Evolutionary conservation across 2,113 vertebrate genomes (phyloP).

Genomic region (Hipposideros armiger): DNA sequence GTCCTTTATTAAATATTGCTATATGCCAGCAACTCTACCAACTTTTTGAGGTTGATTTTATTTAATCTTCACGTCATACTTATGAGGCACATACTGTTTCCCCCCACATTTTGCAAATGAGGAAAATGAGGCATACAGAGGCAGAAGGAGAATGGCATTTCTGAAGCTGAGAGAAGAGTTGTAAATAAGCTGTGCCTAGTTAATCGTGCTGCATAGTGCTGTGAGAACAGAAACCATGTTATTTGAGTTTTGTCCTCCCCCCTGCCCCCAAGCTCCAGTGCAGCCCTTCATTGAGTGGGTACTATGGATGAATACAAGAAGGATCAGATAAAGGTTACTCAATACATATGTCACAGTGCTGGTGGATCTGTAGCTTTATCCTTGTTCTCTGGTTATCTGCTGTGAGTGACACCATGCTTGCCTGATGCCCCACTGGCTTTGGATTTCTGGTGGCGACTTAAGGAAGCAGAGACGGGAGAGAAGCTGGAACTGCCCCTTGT

Average conservation of each 20-base stretch:
- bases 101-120: background rate
- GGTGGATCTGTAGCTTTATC: background rate
- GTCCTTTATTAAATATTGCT: background rate
- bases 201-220: background rate
- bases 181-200: background rate
- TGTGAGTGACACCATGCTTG: background rate
- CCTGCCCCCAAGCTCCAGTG: background rate
- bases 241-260: background rate
- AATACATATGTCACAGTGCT: fast-evolving
- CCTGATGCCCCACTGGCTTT: background rate
- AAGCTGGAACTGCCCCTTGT: background rate
- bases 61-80: background rate
- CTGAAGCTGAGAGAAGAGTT: background rate
- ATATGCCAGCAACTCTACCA: background rate
- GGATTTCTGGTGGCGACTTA: background rate
- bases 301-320: background rate
- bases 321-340: background rate
- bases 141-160: background rate
- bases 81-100: background rate
- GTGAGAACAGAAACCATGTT: background rate
- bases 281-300: background rate
- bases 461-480: background rate
- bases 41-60: background rate
- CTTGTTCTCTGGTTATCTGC: background rate
- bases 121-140: background rate